Conservation (phyloP, 1,140 invertebrate genomes). For the Doryteuthis pealeii region DNA sequence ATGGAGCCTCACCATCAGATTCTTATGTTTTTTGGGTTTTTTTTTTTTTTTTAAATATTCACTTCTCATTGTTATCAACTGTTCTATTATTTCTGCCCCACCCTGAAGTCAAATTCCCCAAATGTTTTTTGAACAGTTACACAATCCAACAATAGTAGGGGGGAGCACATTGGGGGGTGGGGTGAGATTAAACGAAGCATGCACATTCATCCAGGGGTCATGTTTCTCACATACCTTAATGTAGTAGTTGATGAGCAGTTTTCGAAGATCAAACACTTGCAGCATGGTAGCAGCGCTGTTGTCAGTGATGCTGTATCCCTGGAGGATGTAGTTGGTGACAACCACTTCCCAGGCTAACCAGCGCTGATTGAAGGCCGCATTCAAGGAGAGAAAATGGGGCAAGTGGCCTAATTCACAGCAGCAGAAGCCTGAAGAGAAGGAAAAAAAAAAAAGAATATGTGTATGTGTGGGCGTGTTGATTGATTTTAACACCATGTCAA, state of each 20-base stretch:
- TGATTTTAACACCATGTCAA: background rate
- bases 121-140: no score
- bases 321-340: conserved; percentile 93
- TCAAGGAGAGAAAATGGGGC: conserved; percentile 83
- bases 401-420: conserved; percentile 92
- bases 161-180: no score
- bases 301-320: conserved; percentile 97
- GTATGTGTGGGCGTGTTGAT: background rate
- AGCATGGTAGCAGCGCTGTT: conserved; percentile 95
- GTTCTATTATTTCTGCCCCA: no score
- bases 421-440: conserved; percentile 70
- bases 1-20: no score
- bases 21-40: no score
- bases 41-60: no score
- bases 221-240: conserved; percentile 79
- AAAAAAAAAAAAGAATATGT: no score
- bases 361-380: conserved; percentile 94
- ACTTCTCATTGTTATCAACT: no score
- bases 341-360: conserved; percentile 95
- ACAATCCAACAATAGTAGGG: no score
- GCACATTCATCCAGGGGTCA: no score
- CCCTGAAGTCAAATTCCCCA: no score
- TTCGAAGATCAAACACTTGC: conserved; percentile 95
- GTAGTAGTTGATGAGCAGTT: conserved; percentile 96
- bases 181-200: no score